These are phyloP conservation scores for Telmatochromis sp. DNA, from an alignment of 2,113 vertebrate species.

Conservation along the genomic window DNA sequence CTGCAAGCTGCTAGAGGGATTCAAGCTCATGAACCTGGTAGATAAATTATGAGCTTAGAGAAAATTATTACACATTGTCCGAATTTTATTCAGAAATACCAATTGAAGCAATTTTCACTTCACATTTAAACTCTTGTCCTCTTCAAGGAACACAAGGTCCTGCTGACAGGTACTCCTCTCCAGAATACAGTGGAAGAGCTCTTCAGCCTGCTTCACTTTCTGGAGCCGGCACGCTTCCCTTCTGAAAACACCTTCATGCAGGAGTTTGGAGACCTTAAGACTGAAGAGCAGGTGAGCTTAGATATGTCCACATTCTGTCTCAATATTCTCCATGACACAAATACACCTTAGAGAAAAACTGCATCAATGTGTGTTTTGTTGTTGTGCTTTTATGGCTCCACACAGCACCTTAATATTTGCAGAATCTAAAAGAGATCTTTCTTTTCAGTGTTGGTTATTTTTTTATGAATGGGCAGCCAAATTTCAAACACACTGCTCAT, in stretches of 20 bases:
- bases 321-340: not conserved
- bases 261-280: conserved; percentile 97
- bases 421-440: not conserved
- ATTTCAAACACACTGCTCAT: not conserved
- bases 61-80: not conserved
- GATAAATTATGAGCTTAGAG: not conserved
- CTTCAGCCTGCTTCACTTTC: conserved; percentile 95
- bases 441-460: not conserved
- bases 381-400: not conserved
- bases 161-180: conserved; percentile 93
- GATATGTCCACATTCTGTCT: not conserved
- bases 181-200: conserved; percentile 98
- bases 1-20: conserved; percentile 95
- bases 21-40: conserved; percentile 97
- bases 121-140: not conserved
- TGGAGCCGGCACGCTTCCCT: conserved; percentile 89
- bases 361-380: not conserved
- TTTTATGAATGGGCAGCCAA: not conserved
- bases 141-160: conserved; percentile 90
- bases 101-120: not conserved
- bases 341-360: not conserved
- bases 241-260: conserved; percentile 96
- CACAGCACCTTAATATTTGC: not conserved
- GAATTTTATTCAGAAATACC: not conserved
- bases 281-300: conserved; percentile 84